phyloP scores from a whole-genome alignment of 1,140 invertebrate species.

The Phymorhynchus buccinoides region DNA sequence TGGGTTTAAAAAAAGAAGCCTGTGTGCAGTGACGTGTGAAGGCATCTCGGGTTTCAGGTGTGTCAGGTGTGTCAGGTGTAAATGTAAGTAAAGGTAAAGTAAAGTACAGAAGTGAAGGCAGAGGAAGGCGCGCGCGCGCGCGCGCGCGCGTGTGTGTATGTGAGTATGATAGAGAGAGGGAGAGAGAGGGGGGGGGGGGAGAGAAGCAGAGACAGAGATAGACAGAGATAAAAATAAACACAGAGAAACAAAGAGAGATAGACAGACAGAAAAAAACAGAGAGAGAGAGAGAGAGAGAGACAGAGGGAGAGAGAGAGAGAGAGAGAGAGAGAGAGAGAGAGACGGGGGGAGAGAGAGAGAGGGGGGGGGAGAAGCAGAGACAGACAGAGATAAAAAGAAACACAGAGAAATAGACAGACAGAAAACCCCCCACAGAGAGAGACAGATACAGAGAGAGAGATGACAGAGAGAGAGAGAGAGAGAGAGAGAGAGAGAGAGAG shows the following conservation, averaged over 20 bases:
- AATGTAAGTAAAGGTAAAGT: not conserved
- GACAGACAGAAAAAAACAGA: too few relatives aligned
- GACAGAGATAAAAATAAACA: not conserved
- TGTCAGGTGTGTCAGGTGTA: not conserved
- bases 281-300: too few relatives aligned
- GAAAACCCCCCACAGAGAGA: too few relatives aligned
- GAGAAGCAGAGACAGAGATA: too few relatives aligned
- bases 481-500: too few relatives aligned
- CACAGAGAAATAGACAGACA: not conserved
- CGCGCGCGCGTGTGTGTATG: not conserved
- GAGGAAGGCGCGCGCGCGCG: not conserved
- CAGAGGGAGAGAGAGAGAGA: not conserved
- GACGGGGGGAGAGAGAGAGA: not conserved
- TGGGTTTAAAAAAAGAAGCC: too few relatives aligned
- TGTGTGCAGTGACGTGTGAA: slow-evolving; percentile 23
- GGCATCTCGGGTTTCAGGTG: slow-evolving; percentile 19
- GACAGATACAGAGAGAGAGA: not conserved
- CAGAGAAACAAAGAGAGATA: not conserved
- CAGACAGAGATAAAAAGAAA: not conserved
- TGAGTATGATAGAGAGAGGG: not conserved
- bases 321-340: not conserved
- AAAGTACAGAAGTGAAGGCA: too few relatives aligned
- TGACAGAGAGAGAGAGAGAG: too few relatives aligned
- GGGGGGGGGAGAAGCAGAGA: not conserved
- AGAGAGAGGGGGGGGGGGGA: not conserved